These are phyloP conservation scores for Hirtodrosophila histrioides DNA, from an alignment of 2,888 invertebrate genomes.

Conservation along the genomic window DNA sequence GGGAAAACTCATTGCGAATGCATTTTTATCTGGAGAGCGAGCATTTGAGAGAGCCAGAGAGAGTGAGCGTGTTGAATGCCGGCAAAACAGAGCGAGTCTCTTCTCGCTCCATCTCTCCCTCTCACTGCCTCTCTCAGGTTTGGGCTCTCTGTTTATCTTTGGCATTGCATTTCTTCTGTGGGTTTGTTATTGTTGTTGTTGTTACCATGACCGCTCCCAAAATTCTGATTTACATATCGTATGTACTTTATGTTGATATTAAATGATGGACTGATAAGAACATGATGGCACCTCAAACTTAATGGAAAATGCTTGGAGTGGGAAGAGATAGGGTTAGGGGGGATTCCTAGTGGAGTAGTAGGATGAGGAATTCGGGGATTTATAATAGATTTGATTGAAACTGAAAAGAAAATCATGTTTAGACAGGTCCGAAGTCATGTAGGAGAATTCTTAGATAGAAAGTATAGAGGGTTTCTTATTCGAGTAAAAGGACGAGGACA, in stretches of 20 bases:
- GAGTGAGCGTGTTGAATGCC: conserved; percentile 37
- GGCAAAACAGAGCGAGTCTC: conserved; percentile 51
- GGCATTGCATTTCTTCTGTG: conserved; percentile 39
- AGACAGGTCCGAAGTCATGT: too few species aligned
- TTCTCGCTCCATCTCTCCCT: conserved; percentile 4
- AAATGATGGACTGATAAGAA: conserved; percentile 48
- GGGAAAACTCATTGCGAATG: conserved; percentile 32
- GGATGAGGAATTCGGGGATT: too few species aligned
- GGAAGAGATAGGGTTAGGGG: too few species aligned
- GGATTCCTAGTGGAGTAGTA: too few species aligned
- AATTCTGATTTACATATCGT: conserved; percentile 55
- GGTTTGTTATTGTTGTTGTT: conserved; percentile 32
- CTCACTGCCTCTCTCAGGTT: conserved; percentile 32
- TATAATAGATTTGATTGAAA: too few species aligned
- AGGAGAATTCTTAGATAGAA: too few species aligned
- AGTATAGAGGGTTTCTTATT: too few species aligned
- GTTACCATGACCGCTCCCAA: conserved; percentile 68
- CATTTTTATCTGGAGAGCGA: conserved; percentile 45
- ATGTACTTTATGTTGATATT: conserved; percentile 33
- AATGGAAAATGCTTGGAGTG: background rate
- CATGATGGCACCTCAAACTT: background rate
- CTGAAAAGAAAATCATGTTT: too few species aligned
- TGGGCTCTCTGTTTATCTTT: conserved; percentile 46
- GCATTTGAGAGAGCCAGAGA: background rate
- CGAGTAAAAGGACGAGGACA: too few species aligned